Percentiles rank a stretch among this genome's conserved stretches.
Evolutionary conservation across 2,888 invertebrate genomes (phyloP).

Genomic region (Scrobipalpa atriplicella): DNA sequence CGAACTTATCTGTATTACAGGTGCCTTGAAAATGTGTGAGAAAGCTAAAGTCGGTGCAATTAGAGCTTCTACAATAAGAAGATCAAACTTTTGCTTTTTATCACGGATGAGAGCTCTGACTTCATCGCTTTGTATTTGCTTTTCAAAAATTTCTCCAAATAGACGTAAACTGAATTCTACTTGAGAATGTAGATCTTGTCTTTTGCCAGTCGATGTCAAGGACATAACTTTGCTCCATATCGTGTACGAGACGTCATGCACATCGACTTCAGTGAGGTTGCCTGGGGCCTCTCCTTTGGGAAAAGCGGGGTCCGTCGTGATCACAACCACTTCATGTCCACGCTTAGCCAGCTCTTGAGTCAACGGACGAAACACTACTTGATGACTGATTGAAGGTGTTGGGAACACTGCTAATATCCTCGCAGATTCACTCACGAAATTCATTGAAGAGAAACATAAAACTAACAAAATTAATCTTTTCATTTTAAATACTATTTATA

Average conservation of each 20-base stretch:
- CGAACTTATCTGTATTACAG: slow-evolving; percentile 53
- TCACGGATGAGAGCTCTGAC: slow-evolving; percentile 39
- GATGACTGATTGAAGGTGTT: slow-evolving; percentile 70
- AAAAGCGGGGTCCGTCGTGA: slow-evolving; percentile 63
- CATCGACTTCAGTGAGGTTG: slow-evolving; percentile 64
- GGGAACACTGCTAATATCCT: slow-evolving; percentile 55
- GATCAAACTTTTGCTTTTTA: slow-evolving; percentile 37
- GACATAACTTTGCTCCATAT: slow-evolving; percentile 36
- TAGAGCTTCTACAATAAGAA: slow-evolving; percentile 41
- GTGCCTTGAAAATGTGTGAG: slow-evolving; percentile 42
- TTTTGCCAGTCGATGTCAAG: slow-evolving; percentile 32
- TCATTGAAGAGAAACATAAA: neutral
- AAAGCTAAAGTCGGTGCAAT: slow-evolving; percentile 32
- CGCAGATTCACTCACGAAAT: slow-evolving; percentile 12
- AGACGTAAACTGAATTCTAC: slow-evolving; percentile 10
- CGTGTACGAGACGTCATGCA: slow-evolving; percentile 49
- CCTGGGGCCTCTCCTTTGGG: slow-evolving; percentile 40
- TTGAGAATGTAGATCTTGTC: slow-evolving; percentile 29
- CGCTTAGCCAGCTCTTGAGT: slow-evolving; percentile 61
- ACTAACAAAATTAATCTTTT: neutral
- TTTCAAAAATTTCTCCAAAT: slow-evolving; percentile 34
- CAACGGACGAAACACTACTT: slow-evolving; percentile 63
- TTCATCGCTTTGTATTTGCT: slow-evolving; percentile 40
- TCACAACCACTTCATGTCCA: slow-evolving; percentile 69
- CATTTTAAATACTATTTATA: neutral